Conservation (phyloP, 1,140 invertebrate genomes). For the Antheraea mylitta region DNA sequence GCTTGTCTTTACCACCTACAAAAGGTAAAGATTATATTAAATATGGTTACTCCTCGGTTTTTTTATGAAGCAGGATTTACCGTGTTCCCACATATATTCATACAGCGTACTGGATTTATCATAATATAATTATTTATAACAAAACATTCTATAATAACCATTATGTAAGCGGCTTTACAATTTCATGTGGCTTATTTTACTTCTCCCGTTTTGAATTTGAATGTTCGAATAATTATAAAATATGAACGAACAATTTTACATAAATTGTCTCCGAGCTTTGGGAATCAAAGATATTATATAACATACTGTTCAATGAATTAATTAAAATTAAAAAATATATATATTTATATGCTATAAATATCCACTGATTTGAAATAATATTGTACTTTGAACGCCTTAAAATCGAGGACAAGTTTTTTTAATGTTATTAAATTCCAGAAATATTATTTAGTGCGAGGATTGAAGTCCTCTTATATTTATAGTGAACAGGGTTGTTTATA, state of each 20-base stretch:
- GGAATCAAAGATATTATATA: background rate
- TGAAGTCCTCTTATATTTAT: too few relatives aligned
- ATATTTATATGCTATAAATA: background rate
- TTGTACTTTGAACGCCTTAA: too few relatives aligned
- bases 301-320: background rate
- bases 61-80: too few relatives aligned
- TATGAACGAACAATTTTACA: background rate
- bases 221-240: constrained; percentile 3
- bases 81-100: background rate
- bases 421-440: too few relatives aligned
- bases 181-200: constrained; percentile 1
- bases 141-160: background rate
- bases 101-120: background rate
- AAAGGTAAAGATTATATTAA: too few relatives aligned
- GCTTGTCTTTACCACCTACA: too few relatives aligned
- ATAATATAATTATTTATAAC: background rate
- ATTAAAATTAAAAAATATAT: background rate
- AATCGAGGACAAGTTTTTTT: too few relatives aligned
- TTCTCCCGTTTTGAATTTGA: background rate
- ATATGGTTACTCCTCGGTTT: too few relatives aligned
- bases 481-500: too few relatives aligned
- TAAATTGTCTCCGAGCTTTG: background rate
- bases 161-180: background rate
- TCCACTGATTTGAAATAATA: too few relatives aligned
- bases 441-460: too few relatives aligned